These are phyloP conservation scores for Abscondita cerata DNA, from an alignment of 2,888 invertebrate genomes.

Conservation along the genomic window DNA sequence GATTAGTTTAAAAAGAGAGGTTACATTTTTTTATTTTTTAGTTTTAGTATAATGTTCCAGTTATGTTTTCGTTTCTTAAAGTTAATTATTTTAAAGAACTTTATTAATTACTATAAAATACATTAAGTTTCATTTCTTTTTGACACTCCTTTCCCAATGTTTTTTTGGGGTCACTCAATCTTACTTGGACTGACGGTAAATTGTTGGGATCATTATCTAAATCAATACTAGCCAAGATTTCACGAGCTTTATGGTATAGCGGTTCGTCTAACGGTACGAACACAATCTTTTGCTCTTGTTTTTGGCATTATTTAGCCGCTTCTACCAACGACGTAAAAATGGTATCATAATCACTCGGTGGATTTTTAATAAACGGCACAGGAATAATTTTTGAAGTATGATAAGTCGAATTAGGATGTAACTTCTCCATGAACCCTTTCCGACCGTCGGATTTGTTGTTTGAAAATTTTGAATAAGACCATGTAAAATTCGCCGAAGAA, in stretches of 20 bases:
- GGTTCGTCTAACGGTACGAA: slow-evolving; percentile 19
- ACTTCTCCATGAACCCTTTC: slow-evolving; percentile 40
- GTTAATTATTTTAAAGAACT: too few species aligned
- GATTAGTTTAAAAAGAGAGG: too few species aligned
- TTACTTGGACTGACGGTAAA: slow-evolving; percentile 37
- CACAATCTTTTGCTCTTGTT: slow-evolving; percentile 30
- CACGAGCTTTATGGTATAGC: slow-evolving; percentile 44
- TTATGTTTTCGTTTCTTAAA: too few species aligned
- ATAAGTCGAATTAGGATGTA: slow-evolving; percentile 29
- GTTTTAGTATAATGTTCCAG: too few species aligned
- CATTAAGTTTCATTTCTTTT: too few species aligned
- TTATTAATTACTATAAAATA: too few species aligned
- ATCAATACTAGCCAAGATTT: slow-evolving; percentile 42
- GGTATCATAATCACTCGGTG: slow-evolving; percentile 44
- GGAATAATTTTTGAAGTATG: slow-evolving; percentile 42
- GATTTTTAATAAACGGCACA: slow-evolving; percentile 46
- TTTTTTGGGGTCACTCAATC: too few species aligned
- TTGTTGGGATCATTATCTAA: slow-evolving; percentile 37
- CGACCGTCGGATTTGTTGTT: slow-evolving; percentile 41
- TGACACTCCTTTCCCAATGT: too few species aligned
- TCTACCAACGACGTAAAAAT: slow-evolving; percentile 44
- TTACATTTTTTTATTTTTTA: too few species aligned
- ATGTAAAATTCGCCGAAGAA: slow-evolving; percentile 39
- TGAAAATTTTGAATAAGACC: slow-evolving; percentile 30
- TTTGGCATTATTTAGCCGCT: slow-evolving; percentile 40